phyloP scores from a whole-genome alignment of 2,797 vertebrate species.

The Odontamblyopus rebecca region DNA sequence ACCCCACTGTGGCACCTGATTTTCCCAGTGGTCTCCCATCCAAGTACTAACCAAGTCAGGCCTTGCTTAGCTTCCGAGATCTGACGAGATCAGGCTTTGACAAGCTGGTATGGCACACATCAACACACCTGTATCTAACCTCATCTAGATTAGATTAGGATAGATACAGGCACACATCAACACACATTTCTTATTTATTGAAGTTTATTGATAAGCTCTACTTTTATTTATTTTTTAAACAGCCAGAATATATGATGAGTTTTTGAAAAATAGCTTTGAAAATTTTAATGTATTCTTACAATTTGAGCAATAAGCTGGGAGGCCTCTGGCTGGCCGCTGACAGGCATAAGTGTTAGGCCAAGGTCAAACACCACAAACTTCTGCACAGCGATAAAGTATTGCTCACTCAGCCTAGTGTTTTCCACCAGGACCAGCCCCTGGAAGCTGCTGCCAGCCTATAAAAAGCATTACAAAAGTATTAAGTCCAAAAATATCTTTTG shows the following conservation, averaged over 20 bases:
- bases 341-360: conserved; percentile 86
- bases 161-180: background rate
- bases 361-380: conserved; percentile 88
- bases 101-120: too few species aligned
- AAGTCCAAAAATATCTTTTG: background rate
- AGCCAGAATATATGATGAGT: background rate
- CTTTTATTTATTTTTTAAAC: background rate
- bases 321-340: conserved; percentile 83
- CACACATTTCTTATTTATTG: background rate
- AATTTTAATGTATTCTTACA: conserved; percentile 68
- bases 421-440: conserved; percentile 85
- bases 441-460: conserved; percentile 76
- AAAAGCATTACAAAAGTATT: background rate
- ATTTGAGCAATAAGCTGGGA: conserved; percentile 85
- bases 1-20: too few species aligned
- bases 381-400: conserved; percentile 86
- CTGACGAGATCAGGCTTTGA: too few species aligned
- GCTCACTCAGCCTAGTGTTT: conserved; percentile 82
- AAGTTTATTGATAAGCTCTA: background rate
- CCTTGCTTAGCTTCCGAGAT: too few species aligned
- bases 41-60: too few species aligned
- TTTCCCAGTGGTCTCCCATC: too few species aligned
- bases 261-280: background rate
- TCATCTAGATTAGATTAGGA: too few species aligned
- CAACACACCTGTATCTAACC: too few species aligned